phyloP scores from a whole-genome alignment of 1,140 invertebrate genomes.

The Bombyx mori region ASM3026992v2 NC_085131.1:6486001-6486500 shows the following conservation, averaged over 20 bases:
- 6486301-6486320: conserved; percentile 57
- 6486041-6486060: too few species aligned
- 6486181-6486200: too few species aligned
- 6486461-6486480: too few species aligned
- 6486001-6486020: background rate
- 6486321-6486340: conserved; percentile 58
- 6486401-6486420: conserved; percentile 2
- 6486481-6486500: too few species aligned
- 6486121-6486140: too few species aligned
- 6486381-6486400: conserved; percentile 38
- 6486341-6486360: conserved; percentile 62
- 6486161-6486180: too few species aligned
- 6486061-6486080: too few species aligned
- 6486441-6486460: background rate
- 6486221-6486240: background rate
- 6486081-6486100: too few species aligned
- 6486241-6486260: conserved; percentile 3
- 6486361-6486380: conserved; percentile 56
- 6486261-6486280: conserved; percentile 8
- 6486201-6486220: too few species aligned
- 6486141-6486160: too few species aligned
- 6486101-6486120: too few species aligned
- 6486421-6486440: background rate
- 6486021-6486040: background rate
- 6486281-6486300: conserved; percentile 63